Evolutionary conservation across 2,113 vertebrate species (phyloP).

Genomic region (Paratilapia polleni): DNA sequence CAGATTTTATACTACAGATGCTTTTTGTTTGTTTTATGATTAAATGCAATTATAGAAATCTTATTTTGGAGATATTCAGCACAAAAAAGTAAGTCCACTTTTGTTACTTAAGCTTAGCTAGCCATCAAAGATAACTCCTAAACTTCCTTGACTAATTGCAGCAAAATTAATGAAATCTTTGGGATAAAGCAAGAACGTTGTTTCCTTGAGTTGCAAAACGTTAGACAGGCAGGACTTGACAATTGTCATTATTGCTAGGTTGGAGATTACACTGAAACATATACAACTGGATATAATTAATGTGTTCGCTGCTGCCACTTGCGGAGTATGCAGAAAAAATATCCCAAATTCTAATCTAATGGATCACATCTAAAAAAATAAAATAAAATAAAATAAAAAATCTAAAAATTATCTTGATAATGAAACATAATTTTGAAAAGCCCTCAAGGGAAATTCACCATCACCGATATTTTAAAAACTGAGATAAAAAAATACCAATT

Average conservation of each 20-base stretch:
- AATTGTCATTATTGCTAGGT: background rate
- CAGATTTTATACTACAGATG: background rate
- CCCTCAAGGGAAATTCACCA: background rate
- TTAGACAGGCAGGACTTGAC: slow-evolving; percentile 9
- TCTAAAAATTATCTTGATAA: background rate
- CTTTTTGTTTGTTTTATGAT: no score
- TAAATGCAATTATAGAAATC: background rate
- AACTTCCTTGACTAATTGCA: slow-evolving; percentile 12
- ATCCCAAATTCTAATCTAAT: no score
- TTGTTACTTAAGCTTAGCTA: background rate
- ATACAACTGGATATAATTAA: background rate
- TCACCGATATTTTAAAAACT: background rate
- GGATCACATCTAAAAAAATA: no score
- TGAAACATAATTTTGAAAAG: background rate
- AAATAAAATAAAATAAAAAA: background rate
- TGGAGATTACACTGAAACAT: background rate
- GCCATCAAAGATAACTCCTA: background rate
- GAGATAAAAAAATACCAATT: background rate
- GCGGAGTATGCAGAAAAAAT: background rate
- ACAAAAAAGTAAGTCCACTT: background rate
- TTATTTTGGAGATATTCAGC: background rate
- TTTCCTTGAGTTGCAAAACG: slow-evolving; percentile 21
- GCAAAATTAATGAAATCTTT: slow-evolving; percentile 33
- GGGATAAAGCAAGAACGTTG: background rate
- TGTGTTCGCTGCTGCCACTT: background rate